Conservation (phyloP, 1,140 invertebrate genomes). For the Homarus americanus region DNA sequence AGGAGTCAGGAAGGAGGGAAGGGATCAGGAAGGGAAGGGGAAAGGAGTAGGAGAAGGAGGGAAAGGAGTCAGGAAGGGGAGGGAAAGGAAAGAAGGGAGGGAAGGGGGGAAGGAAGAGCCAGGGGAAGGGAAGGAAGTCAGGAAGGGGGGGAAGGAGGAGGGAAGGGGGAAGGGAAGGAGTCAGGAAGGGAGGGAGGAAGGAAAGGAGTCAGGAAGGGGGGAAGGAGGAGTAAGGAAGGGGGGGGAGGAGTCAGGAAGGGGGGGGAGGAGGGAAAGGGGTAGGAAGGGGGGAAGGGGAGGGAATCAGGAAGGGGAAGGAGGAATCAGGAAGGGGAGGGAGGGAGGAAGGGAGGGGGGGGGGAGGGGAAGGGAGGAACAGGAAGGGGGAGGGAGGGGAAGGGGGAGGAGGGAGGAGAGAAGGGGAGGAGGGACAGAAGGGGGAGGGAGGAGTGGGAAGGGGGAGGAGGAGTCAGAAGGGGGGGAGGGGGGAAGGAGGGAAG, state of each 20-base stretch:
- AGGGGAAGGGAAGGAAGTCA: background rate
- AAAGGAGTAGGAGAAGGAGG: too few species aligned
- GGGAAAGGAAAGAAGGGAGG: background rate
- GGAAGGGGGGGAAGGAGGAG: background rate
- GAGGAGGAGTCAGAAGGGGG: too few species aligned
- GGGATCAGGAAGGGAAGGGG: too few species aligned
- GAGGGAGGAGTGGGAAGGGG: background rate
- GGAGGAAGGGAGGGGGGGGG: background rate
- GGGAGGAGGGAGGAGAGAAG: background rate
- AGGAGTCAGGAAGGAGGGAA: too few species aligned
- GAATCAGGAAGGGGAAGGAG: too few species aligned
- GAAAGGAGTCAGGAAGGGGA: background rate
- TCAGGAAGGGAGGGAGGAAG: too few species aligned
- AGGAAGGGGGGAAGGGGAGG: background rate
- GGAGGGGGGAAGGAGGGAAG: background rate
- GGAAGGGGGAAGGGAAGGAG: background rate
- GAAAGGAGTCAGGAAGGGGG: too few species aligned
- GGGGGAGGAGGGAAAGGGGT: background rate
- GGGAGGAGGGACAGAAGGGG: background rate
- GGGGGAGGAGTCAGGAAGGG: background rate
- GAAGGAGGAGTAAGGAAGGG: background rate
- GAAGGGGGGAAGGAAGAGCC: background rate
- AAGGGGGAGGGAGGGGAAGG: background rate
- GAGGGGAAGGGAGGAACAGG: background rate
- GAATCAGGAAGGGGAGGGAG: too few species aligned